Evolutionary conservation across 2,113 vertebrate species (phyloP).

Genomic region (Petroica traversi): DNA sequence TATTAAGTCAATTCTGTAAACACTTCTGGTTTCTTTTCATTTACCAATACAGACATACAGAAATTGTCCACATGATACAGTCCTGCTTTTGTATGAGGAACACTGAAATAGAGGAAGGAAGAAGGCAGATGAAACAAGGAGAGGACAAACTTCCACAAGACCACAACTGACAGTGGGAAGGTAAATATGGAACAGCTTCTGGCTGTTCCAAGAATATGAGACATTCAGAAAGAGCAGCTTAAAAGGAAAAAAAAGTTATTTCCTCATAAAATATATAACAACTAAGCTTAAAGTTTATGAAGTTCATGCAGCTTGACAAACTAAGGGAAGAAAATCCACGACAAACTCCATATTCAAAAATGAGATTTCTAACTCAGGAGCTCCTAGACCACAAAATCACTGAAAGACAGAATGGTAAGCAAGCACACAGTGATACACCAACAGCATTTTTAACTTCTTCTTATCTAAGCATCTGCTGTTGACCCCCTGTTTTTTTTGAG

Average conservation of each 20-base stretch:
- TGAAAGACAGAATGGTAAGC: neutral
- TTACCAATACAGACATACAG: neutral
- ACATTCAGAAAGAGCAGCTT: neutral
- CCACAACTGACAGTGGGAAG: neutral
- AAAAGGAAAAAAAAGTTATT: neutral
- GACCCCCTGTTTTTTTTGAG: neutral
- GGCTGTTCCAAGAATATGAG: neutral
- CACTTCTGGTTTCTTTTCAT: neutral
- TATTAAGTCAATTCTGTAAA: neutral
- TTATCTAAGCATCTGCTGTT: neutral
- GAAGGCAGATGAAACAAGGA: neutral
- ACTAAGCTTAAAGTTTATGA: neutral
- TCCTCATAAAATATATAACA: neutral
- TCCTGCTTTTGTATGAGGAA: neutral
- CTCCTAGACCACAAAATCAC: neutral
- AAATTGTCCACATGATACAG: neutral
- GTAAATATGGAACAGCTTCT: neutral
- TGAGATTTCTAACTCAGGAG: neutral
- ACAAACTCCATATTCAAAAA: neutral
- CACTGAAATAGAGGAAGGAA: neutral
- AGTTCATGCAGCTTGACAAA: neutral
- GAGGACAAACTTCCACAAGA: neutral
- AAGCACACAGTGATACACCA: neutral
- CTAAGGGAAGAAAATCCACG: neutral
- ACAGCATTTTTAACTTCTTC: neutral